Evolutionary conservation across 2,113 vertebrate species (phyloP), one percentile per base, ranked within the genome.

Genomic region (Rhinoderma darwinii): DNA sequence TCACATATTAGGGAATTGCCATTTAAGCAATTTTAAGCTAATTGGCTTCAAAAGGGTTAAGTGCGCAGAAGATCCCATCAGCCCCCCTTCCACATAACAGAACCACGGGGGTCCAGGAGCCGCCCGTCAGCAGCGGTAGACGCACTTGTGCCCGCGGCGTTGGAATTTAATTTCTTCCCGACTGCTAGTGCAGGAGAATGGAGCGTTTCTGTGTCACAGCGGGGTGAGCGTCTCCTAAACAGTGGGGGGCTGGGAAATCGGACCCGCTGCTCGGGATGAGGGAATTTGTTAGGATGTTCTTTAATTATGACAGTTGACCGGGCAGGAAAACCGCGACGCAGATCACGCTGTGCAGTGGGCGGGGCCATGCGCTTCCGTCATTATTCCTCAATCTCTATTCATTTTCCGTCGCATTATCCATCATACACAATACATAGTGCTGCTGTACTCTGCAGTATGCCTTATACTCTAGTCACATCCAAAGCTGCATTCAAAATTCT

Each of bases 261-360:
- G 32, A 37, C 66, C 39, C 66, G 18, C 66, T 70, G 66, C 32
- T 15, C 20, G 68, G 68, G 22, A 32, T 35, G 37, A 72, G 59
- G 9, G 59, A 15, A 30, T 27, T 20, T 70, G 35, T 70, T 37
- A 70, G 32, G 39, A 70, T 70, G 68, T 39, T 72, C 63, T 68
- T 17, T 68, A 68, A 68, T 68, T 37, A 72, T 72, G 68, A 72
- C 68, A 72, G 68, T 72, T 72, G 68, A 72, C 68, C 68, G 68
- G 68, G 30, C 68, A 72, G 25, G 68, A 72, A 72, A 25, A 72
- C 68, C 7, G 68, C 41, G 68, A 72, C 68, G 68, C 68, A 72
- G 37, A 72, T 72, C 68, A 25, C 68, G 37, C 68, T 72, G 68
- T 72, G 37, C 37, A 72, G 68, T 72, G 35, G 59, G 8, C 22